Evolutionary conservation across 1,140 invertebrate genomes (phyloP).

Genomic region (Aphidius ervi): DNA sequence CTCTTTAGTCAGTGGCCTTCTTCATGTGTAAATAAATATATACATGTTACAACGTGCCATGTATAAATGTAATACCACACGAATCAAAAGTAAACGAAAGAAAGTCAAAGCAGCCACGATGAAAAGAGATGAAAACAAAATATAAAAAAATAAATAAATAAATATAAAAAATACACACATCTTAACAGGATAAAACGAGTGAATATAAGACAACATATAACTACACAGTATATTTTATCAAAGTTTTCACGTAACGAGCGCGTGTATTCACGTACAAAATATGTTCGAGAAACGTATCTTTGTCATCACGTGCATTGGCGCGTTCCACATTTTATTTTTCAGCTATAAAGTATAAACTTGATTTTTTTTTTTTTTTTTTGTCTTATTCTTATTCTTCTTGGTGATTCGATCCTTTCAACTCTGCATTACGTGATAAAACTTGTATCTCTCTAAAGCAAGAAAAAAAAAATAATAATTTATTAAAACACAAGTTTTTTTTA

Average conservation of each 20-base stretch:
- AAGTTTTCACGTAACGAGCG: constrained; percentile 11
- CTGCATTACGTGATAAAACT: background rate
- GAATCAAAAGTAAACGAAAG: constrained; percentile 3
- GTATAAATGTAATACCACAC: constrained; percentile 11
- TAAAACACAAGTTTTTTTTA: too few species aligned
- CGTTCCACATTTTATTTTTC: constrained; percentile 12
- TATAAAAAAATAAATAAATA: too few species aligned
- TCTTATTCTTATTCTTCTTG: too few species aligned
- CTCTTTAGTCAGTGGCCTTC: constrained; percentile 1
- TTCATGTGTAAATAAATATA: constrained; percentile 19
- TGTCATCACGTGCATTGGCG: constrained; percentile 8
- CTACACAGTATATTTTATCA: background rate
- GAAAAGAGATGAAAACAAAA: too few species aligned
- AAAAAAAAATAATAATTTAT: too few species aligned
- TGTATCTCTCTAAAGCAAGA: too few species aligned
- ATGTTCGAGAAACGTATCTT: constrained; percentile 5
- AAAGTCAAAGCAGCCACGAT: background rate
- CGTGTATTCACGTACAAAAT: constrained; percentile 17
- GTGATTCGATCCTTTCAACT: too few species aligned
- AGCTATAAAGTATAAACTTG: background rate
- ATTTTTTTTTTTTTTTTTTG: background rate
- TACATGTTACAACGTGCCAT: too few species aligned
- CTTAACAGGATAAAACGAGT: background rate
- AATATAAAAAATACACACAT: background rate
- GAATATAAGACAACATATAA: background rate